Evolutionary conservation across 2,113 vertebrate genomes (phyloP).

Genomic region (Grus americana): DNA sequence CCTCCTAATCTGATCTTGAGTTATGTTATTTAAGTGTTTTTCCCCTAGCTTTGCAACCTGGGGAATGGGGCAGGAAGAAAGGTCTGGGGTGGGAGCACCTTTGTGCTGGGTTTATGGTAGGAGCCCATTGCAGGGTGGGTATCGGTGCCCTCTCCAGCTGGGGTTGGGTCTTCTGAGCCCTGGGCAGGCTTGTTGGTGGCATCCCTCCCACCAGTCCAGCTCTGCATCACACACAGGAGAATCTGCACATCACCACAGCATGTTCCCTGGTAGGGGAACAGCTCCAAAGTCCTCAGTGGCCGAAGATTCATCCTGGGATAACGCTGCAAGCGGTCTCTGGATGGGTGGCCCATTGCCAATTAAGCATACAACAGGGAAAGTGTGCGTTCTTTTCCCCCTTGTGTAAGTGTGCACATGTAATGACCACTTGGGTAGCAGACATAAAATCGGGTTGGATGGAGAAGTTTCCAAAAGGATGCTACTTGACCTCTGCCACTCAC

Average conservation of each 20-base stretch:
- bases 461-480: background rate
- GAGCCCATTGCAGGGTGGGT: background rate
- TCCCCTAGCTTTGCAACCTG: background rate
- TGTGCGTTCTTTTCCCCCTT: background rate
- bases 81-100: background rate
- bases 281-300: background rate
- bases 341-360: background rate
- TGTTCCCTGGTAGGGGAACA: background rate
- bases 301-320: background rate
- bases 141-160: rapidly evolving
- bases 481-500: background rate
- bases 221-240: background rate
- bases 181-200: background rate
- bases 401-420: background rate
- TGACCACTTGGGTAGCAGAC: background rate
- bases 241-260: rapidly evolving
- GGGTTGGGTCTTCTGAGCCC: background rate
- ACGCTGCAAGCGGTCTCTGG: background rate
- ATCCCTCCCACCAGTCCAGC: background rate
- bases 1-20: background rate
- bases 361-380: background rate
- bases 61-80: background rate
- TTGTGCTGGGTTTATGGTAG: background rate
- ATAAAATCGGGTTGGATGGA: background rate
- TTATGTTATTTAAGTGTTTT: background rate